A percentile compares a stretch with the other conserved stretches of the same genome.
These are phyloP conservation scores for Melieria omissa DNA, from an alignment of 2,888 invertebrate genomes.

Conservation along the genomic window DNA sequence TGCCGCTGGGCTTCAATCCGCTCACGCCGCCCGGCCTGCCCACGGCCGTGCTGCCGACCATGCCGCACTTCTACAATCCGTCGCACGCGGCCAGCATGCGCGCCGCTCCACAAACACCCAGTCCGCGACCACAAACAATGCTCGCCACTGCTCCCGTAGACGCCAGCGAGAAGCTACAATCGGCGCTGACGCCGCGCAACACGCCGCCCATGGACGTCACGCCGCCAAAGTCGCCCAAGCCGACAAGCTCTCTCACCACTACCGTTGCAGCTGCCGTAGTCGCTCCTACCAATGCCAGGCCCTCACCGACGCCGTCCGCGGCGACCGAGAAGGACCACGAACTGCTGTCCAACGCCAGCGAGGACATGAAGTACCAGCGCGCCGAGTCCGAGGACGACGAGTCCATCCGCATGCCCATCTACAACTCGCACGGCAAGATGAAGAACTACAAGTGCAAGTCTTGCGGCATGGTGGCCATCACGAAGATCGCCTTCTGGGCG, in stretches of 20 bases:
- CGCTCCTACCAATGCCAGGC: too few relatives aligned
- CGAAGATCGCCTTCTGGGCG: slow-evolving; percentile 93
- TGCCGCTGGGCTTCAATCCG: slow-evolving; percentile 70
- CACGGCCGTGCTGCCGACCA: slow-evolving; percentile 57
- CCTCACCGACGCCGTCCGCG: background rate
- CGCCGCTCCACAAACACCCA: slow-evolving; percentile 47
- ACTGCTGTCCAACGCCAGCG: slow-evolving; percentile 63
- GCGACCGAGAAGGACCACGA: slow-evolving; percentile 60
- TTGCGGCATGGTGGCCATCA: slow-evolving; percentile 84
- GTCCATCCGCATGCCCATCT: slow-evolving; percentile 69
- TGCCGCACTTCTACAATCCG: slow-evolving; percentile 53
- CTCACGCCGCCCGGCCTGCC: slow-evolving; percentile 73
- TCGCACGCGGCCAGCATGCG: slow-evolving; percentile 39
- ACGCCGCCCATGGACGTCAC: slow-evolving; percentile 67
- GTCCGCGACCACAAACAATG: slow-evolving; percentile 49
- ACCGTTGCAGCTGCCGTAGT: background rate
- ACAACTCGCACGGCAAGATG: slow-evolving; percentile 76
- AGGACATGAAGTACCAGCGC: slow-evolving; percentile 61
- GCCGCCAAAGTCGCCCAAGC: slow-evolving; percentile 65
- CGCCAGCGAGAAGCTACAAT: slow-evolving; percentile 52
- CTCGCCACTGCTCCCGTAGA: slow-evolving; percentile 23
- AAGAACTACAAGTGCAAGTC: slow-evolving; percentile 94
- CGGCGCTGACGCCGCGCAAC: slow-evolving; percentile 57
- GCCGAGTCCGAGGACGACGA: slow-evolving; percentile 53
- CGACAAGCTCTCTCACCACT: background rate